These are phyloP conservation scores for Microcebus tavaratra DNA, from an alignment of 2,113 vertebrate genomes.

Conservation along the genomic window DNA sequence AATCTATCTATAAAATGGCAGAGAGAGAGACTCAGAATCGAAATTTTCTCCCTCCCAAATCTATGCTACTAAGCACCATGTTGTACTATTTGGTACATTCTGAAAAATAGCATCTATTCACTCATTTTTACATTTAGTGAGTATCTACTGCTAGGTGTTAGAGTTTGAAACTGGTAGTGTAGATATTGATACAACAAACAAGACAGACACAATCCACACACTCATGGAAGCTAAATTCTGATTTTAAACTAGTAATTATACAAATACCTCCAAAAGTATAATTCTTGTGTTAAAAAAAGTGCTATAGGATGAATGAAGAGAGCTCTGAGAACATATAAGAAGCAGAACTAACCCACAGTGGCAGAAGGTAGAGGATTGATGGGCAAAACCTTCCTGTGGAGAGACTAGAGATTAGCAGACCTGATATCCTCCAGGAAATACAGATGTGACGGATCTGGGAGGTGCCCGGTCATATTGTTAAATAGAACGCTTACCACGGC, in stretches of 20 bases:
- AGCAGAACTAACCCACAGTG: background rate
- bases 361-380: background rate
- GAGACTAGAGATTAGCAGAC: background rate
- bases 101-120: background rate
- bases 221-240: background rate
- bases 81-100: background rate
- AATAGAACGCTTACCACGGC: background rate
- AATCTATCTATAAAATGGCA: background rate
- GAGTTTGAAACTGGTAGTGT: background rate
- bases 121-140: background rate
- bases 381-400: background rate
- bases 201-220: background rate
- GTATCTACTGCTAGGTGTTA: background rate
- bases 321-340: background rate
- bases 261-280: background rate
- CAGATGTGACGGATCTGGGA: background rate
- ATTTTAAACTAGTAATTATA: background rate
- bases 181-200: background rate
- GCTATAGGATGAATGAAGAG: background rate
- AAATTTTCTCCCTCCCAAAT: background rate
- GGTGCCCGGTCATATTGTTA: background rate
- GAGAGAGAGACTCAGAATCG: background rate
- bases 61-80: background rate
- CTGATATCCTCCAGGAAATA: background rate
- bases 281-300: background rate